phyloP scores from a whole-genome alignment of 2,797 vertebrate genomes.

The Eutrigla gurnardus region DNA sequence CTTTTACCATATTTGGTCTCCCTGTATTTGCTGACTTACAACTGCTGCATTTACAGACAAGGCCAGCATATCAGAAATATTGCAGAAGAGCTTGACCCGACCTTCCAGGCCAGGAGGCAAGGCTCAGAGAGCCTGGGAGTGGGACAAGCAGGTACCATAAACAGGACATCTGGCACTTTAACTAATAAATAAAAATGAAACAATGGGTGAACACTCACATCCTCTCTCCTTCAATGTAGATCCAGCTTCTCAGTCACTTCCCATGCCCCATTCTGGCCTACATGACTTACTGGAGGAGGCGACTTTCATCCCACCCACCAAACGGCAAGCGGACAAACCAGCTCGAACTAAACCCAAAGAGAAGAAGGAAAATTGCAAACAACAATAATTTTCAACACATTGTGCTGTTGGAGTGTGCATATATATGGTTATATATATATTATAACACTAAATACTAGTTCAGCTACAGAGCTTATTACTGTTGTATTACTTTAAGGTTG shows the following conservation, averaged over 20 bases:
- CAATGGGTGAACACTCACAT: conserved; percentile 23
- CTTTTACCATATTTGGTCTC: not conserved
- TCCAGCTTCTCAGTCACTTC: conserved; percentile 48
- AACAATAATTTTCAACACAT: conserved; percentile 78
- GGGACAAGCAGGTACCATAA: conserved; percentile 62
- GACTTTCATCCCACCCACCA: conserved; percentile 85
- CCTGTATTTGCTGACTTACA: not conserved
- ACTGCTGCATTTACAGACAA: conserved; percentile 63
- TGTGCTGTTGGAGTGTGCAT: conserved; percentile 1
- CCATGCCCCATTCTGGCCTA: conserved; percentile 52
- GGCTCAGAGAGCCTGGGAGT: conserved; percentile 40
- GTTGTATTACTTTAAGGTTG: conserved; percentile 13
- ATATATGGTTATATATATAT: not conserved
- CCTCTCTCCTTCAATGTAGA: conserved; percentile 41
- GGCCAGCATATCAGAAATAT: conserved; percentile 78
- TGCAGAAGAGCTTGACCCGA: conserved; percentile 86
- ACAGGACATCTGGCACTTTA: not conserved
- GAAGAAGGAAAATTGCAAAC: conserved; percentile 89
- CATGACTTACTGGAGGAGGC: conserved; percentile 81
- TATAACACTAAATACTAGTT: conserved; percentile 30
- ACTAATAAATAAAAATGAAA: not conserved
- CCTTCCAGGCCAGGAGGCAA: conserved; percentile 80
- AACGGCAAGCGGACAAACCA: conserved; percentile 82
- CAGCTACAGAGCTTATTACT: conserved; percentile 7
- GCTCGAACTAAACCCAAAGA: conserved; percentile 83